Percentiles rank a stretch among this genome's conserved stretches.
These are phyloP conservation scores for Python bivittatus DNA, from an alignment of 2,113 vertebrate species.

Conservation along the genomic window DNA sequence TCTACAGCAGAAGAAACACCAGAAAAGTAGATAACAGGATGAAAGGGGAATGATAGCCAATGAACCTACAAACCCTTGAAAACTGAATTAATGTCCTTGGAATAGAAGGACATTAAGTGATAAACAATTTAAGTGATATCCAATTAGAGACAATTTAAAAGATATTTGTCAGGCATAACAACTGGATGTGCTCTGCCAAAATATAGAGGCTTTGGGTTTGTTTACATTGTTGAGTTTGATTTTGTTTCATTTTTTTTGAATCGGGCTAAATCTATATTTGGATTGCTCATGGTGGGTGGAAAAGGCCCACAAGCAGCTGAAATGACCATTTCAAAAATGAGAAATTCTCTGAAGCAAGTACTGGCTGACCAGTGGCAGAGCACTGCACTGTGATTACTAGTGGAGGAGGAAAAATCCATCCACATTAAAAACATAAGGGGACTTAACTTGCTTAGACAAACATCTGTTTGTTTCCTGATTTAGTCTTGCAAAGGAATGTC, in stretches of 20 bases:
- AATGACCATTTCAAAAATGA: conserved; percentile 37
- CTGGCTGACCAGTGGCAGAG: conserved; percentile 32
- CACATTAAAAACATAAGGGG: conserved; percentile 18
- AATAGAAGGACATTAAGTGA: conserved; percentile 34
- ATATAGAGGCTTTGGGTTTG: not conserved
- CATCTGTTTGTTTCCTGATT: conserved; percentile 33
- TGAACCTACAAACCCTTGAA: conserved; percentile 37
- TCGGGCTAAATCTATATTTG: not conserved
- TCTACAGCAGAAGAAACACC: conserved; percentile 43
- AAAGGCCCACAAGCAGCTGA: conserved; percentile 23
- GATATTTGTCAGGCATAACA: conserved; percentile 38
- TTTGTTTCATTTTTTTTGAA: conserved; percentile 29
- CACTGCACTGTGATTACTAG: conserved; percentile 1
- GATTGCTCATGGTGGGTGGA: conserved; percentile 34
- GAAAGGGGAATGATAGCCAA: conserved; percentile 29
- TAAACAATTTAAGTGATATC: conserved; percentile 27
- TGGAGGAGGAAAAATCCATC: conserved; percentile 27
- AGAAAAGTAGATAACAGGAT: conserved; percentile 52
- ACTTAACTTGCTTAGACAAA: conserved; percentile 24
- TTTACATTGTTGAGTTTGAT: not conserved
- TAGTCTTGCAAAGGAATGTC: conserved; percentile 26
- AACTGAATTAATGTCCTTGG: conserved; percentile 2
- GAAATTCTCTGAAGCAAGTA: conserved; percentile 28
- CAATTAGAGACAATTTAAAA: conserved; percentile 34
- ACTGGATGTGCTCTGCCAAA: conserved; percentile 16